These are phyloP conservation scores for Andricus quercusramuli DNA, from an alignment of 2,888 invertebrate species.

Conservation along the genomic window DNA sequence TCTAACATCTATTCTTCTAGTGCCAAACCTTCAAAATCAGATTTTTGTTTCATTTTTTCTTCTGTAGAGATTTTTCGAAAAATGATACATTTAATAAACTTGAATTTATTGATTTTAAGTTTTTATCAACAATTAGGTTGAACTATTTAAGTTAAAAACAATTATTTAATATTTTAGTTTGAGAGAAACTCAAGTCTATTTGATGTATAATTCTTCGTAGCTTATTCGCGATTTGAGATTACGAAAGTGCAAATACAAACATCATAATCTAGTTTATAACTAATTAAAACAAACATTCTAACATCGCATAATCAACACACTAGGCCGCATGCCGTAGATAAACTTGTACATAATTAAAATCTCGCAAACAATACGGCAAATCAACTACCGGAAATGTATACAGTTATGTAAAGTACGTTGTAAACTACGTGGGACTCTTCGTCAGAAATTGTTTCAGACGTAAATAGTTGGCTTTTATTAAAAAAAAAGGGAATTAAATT, in stretches of 20 bases:
- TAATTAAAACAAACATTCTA: not conserved
- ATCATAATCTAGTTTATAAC: not conserved
- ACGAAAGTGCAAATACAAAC: not conserved
- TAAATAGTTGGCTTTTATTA: too few species aligned
- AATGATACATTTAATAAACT: not conserved
- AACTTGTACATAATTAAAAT: constrained; percentile 3
- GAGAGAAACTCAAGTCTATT: not conserved
- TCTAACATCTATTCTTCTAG: not conserved
- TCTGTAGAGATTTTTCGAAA: not conserved
- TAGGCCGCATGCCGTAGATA: constrained; percentile 14
- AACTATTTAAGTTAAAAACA: not conserved
- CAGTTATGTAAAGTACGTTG: too few species aligned
- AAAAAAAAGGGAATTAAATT: too few species aligned
- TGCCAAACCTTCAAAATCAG: not conserved
- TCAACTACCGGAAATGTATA: constrained; percentile 3
- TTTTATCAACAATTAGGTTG: not conserved
- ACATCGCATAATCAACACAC: constrained; percentile 7
- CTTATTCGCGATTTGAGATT: not conserved
- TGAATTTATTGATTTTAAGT: not conserved
- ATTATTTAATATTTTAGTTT: not conserved
- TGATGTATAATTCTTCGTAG: not conserved
- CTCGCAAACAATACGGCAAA: not conserved
- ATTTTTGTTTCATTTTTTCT: not conserved
- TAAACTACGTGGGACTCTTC: too few species aligned
- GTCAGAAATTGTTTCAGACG: too few species aligned